phyloP scores from a whole-genome alignment of 2,113 vertebrate species.

The Gavia stellata region DNA sequence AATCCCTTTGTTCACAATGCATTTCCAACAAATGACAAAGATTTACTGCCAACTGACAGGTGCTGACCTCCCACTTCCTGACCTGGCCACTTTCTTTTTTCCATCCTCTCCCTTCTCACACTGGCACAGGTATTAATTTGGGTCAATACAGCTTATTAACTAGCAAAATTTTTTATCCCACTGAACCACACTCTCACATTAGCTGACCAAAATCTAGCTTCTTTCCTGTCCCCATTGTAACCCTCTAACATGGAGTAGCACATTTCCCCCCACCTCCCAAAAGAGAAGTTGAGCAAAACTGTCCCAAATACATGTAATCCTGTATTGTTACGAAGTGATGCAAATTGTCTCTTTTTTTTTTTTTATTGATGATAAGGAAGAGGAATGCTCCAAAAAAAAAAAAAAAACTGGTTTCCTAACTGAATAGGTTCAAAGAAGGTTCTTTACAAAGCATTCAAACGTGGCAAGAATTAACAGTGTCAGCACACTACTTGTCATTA shows the following conservation, averaged over 20 bases:
- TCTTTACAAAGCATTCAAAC: background rate
- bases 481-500: background rate
- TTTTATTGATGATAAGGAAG: background rate
- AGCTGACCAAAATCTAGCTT: background rate
- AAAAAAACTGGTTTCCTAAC: background rate
- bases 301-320: background rate
- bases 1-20: background rate
- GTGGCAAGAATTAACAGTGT: background rate
- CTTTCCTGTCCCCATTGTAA: background rate
- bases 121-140: background rate
- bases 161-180: background rate
- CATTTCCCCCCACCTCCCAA: background rate
- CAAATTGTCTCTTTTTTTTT: background rate
- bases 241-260: background rate
- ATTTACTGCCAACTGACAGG: background rate
- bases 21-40: background rate
- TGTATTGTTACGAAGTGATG: fast-evolving
- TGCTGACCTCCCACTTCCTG: background rate
- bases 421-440: background rate
- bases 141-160: background rate
- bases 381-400: background rate
- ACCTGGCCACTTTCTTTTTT: background rate
- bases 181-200: background rate
- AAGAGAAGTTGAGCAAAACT: background rate
- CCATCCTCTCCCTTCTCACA: background rate